Conservation (phyloP, 2,113 vertebrate genomes). For the Thomomys bottae region DNA sequence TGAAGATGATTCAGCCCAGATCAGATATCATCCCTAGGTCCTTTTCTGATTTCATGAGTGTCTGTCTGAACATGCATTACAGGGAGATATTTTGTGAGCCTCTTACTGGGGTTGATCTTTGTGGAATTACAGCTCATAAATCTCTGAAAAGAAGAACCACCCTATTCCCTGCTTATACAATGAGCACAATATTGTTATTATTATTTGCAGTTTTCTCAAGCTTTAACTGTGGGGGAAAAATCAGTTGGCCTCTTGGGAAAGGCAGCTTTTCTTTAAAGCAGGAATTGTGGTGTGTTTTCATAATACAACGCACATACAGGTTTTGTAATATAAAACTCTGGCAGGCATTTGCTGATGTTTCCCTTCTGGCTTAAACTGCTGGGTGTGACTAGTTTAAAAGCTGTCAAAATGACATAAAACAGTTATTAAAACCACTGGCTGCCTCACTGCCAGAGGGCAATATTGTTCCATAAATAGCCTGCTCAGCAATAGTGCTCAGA, state of each 20-base stretch:
- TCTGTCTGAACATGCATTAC: slow-evolving; percentile 24
- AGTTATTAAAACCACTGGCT: slow-evolving; percentile 81
- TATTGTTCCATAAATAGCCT: slow-evolving; percentile 83
- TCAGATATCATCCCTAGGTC: slow-evolving; percentile 21
- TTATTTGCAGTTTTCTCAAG: slow-evolving; percentile 63
- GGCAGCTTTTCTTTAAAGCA: slow-evolving; percentile 72
- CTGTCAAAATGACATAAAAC: slow-evolving; percentile 86
- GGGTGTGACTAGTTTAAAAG: slow-evolving; percentile 83
- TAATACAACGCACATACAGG: slow-evolving; percentile 63
- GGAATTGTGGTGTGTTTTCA: slow-evolving; percentile 65
- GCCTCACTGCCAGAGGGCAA: slow-evolving; percentile 83
- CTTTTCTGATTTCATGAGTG: not conserved
- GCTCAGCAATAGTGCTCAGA: slow-evolving; percentile 65
- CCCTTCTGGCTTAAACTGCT: slow-evolving; percentile 82
- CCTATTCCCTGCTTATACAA: slow-evolving; percentile 39
- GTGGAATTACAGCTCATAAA: not conserved
- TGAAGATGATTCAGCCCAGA: slow-evolving; percentile 58
- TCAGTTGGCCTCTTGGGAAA: slow-evolving; percentile 61
- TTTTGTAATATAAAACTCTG: slow-evolving; percentile 80
- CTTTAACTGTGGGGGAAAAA: slow-evolving; percentile 17
- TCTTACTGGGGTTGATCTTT: slow-evolving; percentile 3
- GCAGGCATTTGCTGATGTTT: slow-evolving; percentile 79
- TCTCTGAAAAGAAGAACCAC: slow-evolving; percentile 37
- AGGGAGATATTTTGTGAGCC: slow-evolving; percentile 36
- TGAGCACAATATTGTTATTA: not conserved